phyloP scores from a whole-genome alignment of 2,797 vertebrate species.

The Parambassis ranga region DNA sequence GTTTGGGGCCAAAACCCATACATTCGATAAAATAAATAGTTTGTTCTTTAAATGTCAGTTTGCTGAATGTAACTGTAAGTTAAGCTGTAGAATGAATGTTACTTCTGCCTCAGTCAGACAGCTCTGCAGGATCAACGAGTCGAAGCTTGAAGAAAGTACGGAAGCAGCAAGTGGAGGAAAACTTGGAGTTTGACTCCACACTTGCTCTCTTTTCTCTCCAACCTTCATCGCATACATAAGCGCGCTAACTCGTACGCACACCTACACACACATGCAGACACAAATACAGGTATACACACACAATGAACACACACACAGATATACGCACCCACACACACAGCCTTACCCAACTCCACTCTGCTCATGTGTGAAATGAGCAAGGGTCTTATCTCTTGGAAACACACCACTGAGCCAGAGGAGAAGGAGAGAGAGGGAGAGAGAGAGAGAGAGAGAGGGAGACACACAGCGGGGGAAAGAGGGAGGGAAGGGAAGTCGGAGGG shows the following conservation, averaged over 20 bases:
- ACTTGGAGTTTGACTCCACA: constrained; percentile 46
- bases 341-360: constrained; percentile 73
- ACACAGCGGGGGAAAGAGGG: constrained; percentile 61
- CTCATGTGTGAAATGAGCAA: constrained; percentile 87
- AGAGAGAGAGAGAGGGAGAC: constrained; percentile 61
- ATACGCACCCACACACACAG: constrained; percentile 30
- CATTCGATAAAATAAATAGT: too few species aligned
- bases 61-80: constrained; percentile 6
- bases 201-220: constrained; percentile 52
- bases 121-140: constrained; percentile 12
- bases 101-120: constrained; percentile 22
- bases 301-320: constrained; percentile 27
- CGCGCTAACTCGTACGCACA: constrained; percentile 14
- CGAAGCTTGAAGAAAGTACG: constrained; percentile 35
- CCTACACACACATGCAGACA: constrained; percentile 4
- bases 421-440: constrained; percentile 67
- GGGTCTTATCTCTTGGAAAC: constrained; percentile 85
- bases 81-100: constrained; percentile 27
- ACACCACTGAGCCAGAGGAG: constrained; percentile 85
- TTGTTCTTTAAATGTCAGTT: constrained; percentile 6
- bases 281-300: constrained; percentile 22
- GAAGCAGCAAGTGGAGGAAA: constrained; percentile 59
- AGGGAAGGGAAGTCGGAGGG: constrained; percentile 29
- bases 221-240: constrained; percentile 59
- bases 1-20: too few species aligned